Evolutionary conservation across 2,113 vertebrate species (phyloP).

Genomic region (Rafetus swinhoei): DNA sequence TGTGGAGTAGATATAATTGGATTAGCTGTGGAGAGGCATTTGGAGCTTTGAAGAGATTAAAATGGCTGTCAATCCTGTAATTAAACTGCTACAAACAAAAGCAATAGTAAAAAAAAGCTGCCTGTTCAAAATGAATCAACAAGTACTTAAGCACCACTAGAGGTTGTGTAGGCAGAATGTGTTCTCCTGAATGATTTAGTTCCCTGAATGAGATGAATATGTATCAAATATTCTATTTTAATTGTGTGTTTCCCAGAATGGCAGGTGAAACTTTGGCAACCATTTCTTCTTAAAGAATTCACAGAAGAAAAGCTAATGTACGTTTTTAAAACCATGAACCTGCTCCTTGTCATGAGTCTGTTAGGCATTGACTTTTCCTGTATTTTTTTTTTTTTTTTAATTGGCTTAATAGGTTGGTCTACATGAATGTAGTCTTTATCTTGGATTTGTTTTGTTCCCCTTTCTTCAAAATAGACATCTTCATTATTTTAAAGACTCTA

Average conservation of each 20-base stretch:
- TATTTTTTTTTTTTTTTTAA: slow-evolving; percentile 59
- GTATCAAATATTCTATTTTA: slow-evolving; percentile 20
- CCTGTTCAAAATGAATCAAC: slow-evolving; percentile 71
- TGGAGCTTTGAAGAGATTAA: slow-evolving; percentile 97
- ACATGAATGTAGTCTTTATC: slow-evolving; percentile 78
- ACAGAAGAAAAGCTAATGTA: slow-evolving; percentile 37
- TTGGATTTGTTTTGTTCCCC: slow-evolving; percentile 54
- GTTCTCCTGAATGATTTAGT: slow-evolving; percentile 37
- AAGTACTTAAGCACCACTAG: slow-evolving; percentile 73
- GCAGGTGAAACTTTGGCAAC: slow-evolving; percentile 63
- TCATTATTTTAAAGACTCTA: slow-evolving; percentile 66
- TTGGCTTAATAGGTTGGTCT: slow-evolving; percentile 77
- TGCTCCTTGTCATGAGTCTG: slow-evolving; percentile 71
- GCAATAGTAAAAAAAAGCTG: slow-evolving; percentile 66
- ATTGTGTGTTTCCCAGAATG: slow-evolving; percentile 20
- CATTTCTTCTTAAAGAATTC: slow-evolving; percentile 26
- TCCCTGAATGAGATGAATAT: slow-evolving; percentile 46
- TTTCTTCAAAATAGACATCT: slow-evolving; percentile 69
- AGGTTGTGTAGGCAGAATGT: slow-evolving; percentile 63
- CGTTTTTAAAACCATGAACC: slow-evolving; percentile 67
- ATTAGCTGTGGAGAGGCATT: slow-evolving; percentile 91
- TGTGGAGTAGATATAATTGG: slow-evolving; percentile 97
- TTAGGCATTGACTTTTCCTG: slow-evolving; percentile 77
- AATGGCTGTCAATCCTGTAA: slow-evolving; percentile 94
- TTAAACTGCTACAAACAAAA: slow-evolving; percentile 91